Conservation (phyloP, 1,140 invertebrate genomes). For the Schlechtendalia chinensis region DNA sequence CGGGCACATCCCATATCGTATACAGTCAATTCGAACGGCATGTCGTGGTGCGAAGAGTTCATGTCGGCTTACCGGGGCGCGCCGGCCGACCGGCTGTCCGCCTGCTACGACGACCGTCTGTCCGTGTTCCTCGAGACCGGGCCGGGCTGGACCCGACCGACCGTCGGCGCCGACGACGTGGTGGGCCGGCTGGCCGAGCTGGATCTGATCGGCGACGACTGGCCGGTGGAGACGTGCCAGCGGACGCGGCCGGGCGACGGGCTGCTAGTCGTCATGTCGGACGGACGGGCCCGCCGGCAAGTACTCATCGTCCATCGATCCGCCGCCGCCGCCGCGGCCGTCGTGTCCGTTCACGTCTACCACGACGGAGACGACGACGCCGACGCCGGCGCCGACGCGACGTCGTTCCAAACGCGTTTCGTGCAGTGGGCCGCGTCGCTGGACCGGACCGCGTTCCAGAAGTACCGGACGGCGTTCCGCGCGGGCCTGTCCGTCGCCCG, state of each 20-base stretch:
- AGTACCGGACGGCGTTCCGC: neutral
- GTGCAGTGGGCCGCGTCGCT: neutral
- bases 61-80: neutral
- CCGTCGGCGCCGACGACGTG: neutral
- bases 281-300: neutral
- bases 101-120: neutral
- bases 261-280: neutral
- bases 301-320: neutral
- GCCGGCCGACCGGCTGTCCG: neutral
- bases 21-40: no score
- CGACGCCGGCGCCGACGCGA: neutral
- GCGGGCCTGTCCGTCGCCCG: neutral
- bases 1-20: no score
- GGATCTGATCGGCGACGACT: neutral
- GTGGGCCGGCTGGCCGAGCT: neutral
- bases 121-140: neutral
- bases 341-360: conserved; percentile 4
- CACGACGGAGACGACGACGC: neutral
- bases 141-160: neutral
- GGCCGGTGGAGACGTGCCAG: neutral
- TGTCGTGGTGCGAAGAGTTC: conserved; percentile 21
- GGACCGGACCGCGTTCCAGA: neutral
- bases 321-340: neutral
- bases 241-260: neutral
- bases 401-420: neutral